These are phyloP conservation scores for Rhea americana DNA, from an alignment of 2,113 vertebrate species.

Conservation along the genomic window DNA sequence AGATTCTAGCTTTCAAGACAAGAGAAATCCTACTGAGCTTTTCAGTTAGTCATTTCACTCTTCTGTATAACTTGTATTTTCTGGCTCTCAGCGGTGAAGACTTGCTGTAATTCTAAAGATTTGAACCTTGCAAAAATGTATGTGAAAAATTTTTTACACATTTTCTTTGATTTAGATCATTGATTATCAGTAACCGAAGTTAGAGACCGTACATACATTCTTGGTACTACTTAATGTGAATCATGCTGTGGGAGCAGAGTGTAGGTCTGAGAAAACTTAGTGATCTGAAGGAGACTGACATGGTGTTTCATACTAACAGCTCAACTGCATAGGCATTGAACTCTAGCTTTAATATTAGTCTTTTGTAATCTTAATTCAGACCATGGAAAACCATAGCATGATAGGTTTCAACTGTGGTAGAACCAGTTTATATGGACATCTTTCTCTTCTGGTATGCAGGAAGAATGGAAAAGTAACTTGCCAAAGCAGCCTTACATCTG, in stretches of 20 bases:
- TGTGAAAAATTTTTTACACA: not conserved
- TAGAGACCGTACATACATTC: not conserved
- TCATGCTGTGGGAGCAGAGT: not conserved
- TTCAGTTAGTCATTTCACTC: not conserved
- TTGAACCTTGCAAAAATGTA: not conserved
- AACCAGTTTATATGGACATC: not conserved
- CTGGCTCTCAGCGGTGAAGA: not conserved
- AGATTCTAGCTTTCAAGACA: not conserved
- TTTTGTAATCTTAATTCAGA: not conserved
- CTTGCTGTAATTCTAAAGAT: not conserved
- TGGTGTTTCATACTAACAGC: not conserved
- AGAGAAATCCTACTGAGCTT: not conserved
- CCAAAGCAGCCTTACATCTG: not conserved
- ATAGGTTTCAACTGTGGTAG: not conserved
- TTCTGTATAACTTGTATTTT: not conserved
- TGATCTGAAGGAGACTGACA: not conserved
- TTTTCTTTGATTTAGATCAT: not conserved
- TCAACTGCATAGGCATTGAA: not conserved
- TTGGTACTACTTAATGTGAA: not conserved
- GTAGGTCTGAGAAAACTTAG: not conserved
- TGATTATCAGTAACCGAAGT: not conserved
- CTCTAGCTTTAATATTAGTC: not conserved
- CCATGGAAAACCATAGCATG: not conserved
- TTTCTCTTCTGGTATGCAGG: not conserved
- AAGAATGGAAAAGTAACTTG: not conserved